A percentile compares a stretch with the other conserved stretches of the same genome.
These are phyloP conservation scores for Parazoanthus darwini DNA, from an alignment of 92 coral and sea anemone species.

Conservation along the genomic window DNA sequence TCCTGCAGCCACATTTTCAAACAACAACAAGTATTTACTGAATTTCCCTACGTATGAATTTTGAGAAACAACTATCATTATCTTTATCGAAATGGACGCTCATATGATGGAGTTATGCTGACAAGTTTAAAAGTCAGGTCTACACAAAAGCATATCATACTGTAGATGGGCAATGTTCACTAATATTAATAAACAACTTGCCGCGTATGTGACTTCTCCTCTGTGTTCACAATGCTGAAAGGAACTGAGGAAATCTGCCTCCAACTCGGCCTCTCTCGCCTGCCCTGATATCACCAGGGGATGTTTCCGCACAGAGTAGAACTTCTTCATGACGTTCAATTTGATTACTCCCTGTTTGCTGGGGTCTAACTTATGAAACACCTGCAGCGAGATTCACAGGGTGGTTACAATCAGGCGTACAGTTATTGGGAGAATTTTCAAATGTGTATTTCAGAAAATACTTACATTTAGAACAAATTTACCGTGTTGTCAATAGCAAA, in stretches of 20 bases:
- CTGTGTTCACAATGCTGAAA: constrained; percentile 82
- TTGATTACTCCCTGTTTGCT: constrained; percentile 85
- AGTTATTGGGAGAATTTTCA: background rate
- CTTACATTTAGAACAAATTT: too few relatives aligned
- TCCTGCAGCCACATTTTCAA: too few relatives aligned
- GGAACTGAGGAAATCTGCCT: constrained; percentile 71
- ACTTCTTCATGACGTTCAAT: constrained; percentile 80
- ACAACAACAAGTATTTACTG: too few relatives aligned
- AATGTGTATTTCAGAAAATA: background rate
- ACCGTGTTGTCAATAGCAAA: too few relatives aligned
- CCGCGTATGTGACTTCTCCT: constrained; percentile 95
- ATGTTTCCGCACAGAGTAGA: constrained; percentile 85
- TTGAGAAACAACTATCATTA: too few relatives aligned
- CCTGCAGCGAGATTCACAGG: constrained; percentile 52
- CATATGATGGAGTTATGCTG: background rate
- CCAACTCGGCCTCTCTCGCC: constrained; percentile 74
- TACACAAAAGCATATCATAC: too few relatives aligned
- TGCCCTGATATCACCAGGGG: constrained; percentile 89
- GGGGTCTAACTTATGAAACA: constrained; percentile 91
- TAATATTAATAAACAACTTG: constrained; percentile 32
- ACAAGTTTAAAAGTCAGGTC: too few relatives aligned
- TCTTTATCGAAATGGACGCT: background rate
- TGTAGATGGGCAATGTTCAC: background rate
- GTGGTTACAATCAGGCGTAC: background rate
- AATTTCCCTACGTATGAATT: too few relatives aligned